Evolutionary conservation across 2,113 vertebrate genomes (phyloP).

Genomic region (Salvelinus fontinalis): DNA sequence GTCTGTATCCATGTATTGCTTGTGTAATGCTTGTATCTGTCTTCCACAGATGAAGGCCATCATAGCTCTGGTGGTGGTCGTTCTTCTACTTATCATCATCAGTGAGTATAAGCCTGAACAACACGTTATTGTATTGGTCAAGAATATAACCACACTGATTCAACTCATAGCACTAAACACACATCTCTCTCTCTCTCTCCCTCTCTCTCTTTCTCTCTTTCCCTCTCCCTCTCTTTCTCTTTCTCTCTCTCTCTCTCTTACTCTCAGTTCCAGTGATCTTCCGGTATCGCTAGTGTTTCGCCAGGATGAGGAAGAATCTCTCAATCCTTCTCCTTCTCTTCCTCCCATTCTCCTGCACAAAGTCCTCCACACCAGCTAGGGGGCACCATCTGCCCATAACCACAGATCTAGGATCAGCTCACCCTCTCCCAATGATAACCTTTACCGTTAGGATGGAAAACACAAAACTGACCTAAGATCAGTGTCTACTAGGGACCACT

Average conservation of each 20-base stretch:
- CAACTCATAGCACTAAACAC: neutral
- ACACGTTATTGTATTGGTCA: constrained; percentile 1
- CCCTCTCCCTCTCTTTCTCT: neutral
- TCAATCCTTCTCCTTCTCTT: constrained; percentile 37
- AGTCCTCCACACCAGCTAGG: constrained; percentile 56
- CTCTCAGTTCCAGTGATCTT: constrained; percentile 76
- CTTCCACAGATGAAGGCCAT: constrained; percentile 88
- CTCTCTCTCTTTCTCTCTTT: neutral
- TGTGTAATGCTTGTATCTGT: neutral
- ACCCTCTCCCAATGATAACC: neutral
- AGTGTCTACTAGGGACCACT: neutral
- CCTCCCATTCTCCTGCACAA: constrained; percentile 33
- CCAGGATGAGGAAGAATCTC: constrained; percentile 24
- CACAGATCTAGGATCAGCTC: neutral
- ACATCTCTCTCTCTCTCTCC: neutral
- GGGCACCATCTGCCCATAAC: constrained; percentile 37
- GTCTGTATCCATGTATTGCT: neutral
- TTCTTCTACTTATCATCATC: constrained; percentile 90
- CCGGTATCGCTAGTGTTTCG: constrained; percentile 67
- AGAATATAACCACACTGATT: too few relatives aligned
- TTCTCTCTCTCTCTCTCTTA: constrained; percentile 2
- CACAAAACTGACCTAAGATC: neutral
- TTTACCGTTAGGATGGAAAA: neutral
- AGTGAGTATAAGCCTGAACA: constrained; percentile 77
- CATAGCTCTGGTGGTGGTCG: constrained; percentile 81